Evolutionary conservation across 2,888 invertebrate species (phyloP).

Genomic region (Minunthozetes semirufus): DNA sequence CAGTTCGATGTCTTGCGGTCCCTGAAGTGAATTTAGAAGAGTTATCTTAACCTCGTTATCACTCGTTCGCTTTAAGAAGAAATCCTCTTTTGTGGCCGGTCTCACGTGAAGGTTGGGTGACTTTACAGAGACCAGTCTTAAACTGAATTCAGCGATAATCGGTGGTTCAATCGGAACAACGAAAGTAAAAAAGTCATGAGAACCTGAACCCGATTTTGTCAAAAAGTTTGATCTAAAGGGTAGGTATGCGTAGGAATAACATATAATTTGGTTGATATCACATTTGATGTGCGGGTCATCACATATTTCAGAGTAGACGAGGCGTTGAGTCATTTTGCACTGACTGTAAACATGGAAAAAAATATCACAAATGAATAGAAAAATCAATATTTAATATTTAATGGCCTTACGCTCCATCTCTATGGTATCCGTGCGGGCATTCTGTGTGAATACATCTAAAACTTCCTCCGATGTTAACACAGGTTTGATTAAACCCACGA

Average conservation of each 20-base stretch:
- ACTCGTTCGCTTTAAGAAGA: constrained; percentile 23
- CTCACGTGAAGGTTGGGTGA: constrained; percentile 30
- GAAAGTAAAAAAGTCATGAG: constrained; percentile 36
- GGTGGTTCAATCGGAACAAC: constrained; percentile 33
- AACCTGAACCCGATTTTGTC: background rate
- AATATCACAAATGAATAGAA: background rate
- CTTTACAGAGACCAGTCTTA: constrained; percentile 33
- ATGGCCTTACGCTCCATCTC: constrained; percentile 33
- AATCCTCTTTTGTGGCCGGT: constrained; percentile 30
- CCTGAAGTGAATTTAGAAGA: constrained; percentile 29
- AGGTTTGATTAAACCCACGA: constrained; percentile 32
- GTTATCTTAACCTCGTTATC: constrained; percentile 33
- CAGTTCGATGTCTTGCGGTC: constrained; percentile 36
- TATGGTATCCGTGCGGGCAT: constrained; percentile 35
- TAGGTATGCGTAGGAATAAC: constrained; percentile 36
- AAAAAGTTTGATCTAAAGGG: constrained; percentile 34
- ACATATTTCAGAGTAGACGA: constrained; percentile 35
- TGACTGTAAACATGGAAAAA: constrained; percentile 2
- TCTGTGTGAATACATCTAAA: constrained; percentile 34
- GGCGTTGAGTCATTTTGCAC: constrained; percentile 31
- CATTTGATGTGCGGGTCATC: constrained; percentile 34
- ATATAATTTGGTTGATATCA: constrained; percentile 31
- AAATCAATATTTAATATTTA: background rate
- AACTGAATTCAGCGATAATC: constrained; percentile 32
- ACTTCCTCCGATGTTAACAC: constrained; percentile 34